Evolutionary conservation across 1,140 invertebrate genomes (phyloP), one percentile per base, ranked within the genome.

Genomic region (Diorhabda carinulata): DNA sequence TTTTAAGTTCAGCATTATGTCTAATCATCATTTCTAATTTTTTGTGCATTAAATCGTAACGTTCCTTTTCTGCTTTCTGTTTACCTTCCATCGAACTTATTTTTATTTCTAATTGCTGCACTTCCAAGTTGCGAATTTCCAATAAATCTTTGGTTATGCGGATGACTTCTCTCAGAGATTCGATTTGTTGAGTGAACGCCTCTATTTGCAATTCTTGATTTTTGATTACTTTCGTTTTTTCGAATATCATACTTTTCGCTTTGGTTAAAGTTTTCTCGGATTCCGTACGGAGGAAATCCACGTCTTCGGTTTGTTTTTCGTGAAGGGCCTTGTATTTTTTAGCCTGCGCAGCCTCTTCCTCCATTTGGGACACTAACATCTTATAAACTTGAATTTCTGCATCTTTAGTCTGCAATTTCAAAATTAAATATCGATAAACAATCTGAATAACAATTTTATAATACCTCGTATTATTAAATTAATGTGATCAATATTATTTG

Each of bases 191-290:
- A 10, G 84, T 87, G 5, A 91, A 78, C 0, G 90, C 89, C 56
- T 86, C 85, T 45, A 91, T 91, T 77, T 91, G 89, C 69, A 89
- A 82, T 78, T 92, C 89, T 77, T 91, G 90, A 78, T 90, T 91
- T 74, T 88, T 88, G 64, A 87, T 87, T 72, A 88, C 84, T 83
- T 89, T 89, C 2, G 87, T 89, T 73, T 89, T 89, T 71, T 89
- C 88, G 74, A 89, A 89, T 25, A 89, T 85, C 77, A 89, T 84
- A 0, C 86, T 85, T 67, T 87, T 86, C 0, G 87, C 87, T 77
- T 87, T 87, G 8, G 85, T 85, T 4, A 88, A 78, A 47, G 87
- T 75, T 47, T 84, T 82, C 62, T 84, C 82, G 42, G 83, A 83
- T 61, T 83, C 79, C 66, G 79, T 76, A 40, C 83, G 83, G 0